Evolutionary conservation across 2,113 vertebrate genomes (phyloP), one percentile per base, ranked within the genome.

Genomic region (Cricetomys ansorgei): DNA sequence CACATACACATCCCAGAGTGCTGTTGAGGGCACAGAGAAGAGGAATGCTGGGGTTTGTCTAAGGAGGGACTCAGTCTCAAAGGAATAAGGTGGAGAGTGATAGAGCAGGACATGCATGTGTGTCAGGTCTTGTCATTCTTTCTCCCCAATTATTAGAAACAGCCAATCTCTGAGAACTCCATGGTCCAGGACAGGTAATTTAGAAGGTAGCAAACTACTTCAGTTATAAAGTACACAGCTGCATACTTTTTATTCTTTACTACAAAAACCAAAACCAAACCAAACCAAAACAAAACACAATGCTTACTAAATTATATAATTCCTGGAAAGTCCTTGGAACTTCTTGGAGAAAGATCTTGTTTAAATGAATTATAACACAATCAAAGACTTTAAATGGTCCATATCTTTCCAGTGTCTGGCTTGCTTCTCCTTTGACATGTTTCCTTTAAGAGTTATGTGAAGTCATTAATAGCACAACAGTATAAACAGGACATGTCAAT

Each of bases 361-460:
- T 93, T 89, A 89, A 96, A 59, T 79, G 57, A 96, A 87, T 93
- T 83, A 86, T 9, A 91, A 53, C n/a, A 64, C 27, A 81, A 80
- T 55, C 55, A 81, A 84, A 96, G 62, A 50, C 31, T 84, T 93
- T 73, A 67, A 88, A 72, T 88, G 40, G 25, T 79, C 29, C n/a
- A 59, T 29, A 89, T 69, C 25, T 67, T 96, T 81, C 53, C 34
- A 48, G 21, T 40, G 31, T 94, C 48, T 87, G 34, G 45, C 17
- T 73, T 77, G 23, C n/a, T 93, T 87, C 65, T 94, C 62, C 31
- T 25, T 43, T 62, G 84, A 43, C 11, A n/a, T 19, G 64, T 17
- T 84, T 94, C 31, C 53, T 96, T 90, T 88, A 88, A 90, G 95
- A 97, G 23, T 9, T 59, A 34, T 37, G 55, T 86, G 45, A 88